A percentile compares a stretch with the other conserved stretches of the same genome.
Evolutionary conservation across 2,797 vertebrate genomes (phyloP).

Genomic region (Gymnodraco acuticeps): DNA sequence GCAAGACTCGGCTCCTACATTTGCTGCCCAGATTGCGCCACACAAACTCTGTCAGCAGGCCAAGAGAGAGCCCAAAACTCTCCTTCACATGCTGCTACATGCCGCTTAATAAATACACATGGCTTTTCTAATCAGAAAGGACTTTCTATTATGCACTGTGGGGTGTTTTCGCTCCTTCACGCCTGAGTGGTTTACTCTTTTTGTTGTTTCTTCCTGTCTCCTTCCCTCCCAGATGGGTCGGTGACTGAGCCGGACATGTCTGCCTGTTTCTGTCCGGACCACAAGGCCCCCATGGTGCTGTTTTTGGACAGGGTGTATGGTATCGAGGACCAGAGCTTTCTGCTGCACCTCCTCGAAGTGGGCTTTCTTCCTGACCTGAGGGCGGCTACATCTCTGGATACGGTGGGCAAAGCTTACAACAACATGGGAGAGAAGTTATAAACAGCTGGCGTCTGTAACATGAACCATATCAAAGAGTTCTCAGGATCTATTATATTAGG

Average conservation of each 20-base stretch:
- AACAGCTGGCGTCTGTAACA: conserved; percentile 2
- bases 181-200: conserved; percentile 18
- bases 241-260: conserved; percentile 96
- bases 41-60: conserved; percentile 59
- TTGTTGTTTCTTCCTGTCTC: not conserved
- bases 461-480: conserved; percentile 34
- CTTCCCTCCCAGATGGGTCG: conserved; percentile 88
- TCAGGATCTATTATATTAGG: conserved; percentile 20
- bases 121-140: conserved; percentile 53
- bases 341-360: conserved; percentile 95
- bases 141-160: conserved; percentile 52
- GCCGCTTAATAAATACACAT: conserved; percentile 65
- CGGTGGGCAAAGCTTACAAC: conserved; percentile 78
- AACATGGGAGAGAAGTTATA: not conserved
- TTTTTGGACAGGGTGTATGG: conserved; percentile 98
- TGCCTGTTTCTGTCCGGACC: conserved; percentile 96
- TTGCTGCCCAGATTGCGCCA: conserved; percentile 57
- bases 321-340: conserved; percentile 95
- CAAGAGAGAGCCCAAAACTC: conserved; percentile 46
- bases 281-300: conserved; percentile 98
- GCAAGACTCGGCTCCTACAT: conserved; percentile 57
- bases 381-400: conserved; percentile 94
- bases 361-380: conserved; percentile 97
- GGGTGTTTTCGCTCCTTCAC: conserved; percentile 19
- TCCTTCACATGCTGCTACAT: conserved; percentile 30